Evolutionary conservation across 1,140 invertebrate species (phyloP), one percentile per base, ranked within the genome.

Genomic region (Penaeus indicus): DNA sequence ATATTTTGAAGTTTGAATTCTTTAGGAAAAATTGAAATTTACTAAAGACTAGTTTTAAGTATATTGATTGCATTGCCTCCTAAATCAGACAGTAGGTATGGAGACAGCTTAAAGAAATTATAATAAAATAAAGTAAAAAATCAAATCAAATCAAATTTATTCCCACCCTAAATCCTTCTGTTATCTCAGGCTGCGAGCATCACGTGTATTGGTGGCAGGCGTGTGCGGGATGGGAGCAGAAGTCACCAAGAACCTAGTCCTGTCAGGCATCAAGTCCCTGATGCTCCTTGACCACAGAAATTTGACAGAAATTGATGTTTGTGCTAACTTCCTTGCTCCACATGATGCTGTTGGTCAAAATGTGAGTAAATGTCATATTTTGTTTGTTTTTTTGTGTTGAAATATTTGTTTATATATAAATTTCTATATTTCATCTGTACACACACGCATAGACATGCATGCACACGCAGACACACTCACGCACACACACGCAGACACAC

Each of bases 201-300:
- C 98, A 0, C 96, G 95, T 93, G 95, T 99, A 85, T 94, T 99
- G 21, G 93, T 99, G 22, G 96, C 98, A 91, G 98, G 98, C 27
- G 90, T 99, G 21, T 95, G 95, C 93, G 98, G 98, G 21, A 94
- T 99, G 38, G 98, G 97, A 61, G 97, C 98, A 42, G 99, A 99
- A 94, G 95, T 99, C 69, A 96, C 97, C 0, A 99, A 99, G 93
- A 99, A 99, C 94, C 96, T 99, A 82, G 96, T 99, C 91, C 93
- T 99, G 27, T 95, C 97, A 79, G 99, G 99, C 69, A 96, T 99
- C 0, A 97, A 98, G 91, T 96, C 96, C 21, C 94, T 99, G 0
- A 97, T 96, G 60, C 93, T 99, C 75, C 93, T 99, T 84, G 99
- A 99, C 93, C 94, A 96, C 92, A 94, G 95, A 86, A 92, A 94